Base-by-base conservation (phyloP, 2,797 vertebrate species). In the Malacoctenus gilli region DNA sequence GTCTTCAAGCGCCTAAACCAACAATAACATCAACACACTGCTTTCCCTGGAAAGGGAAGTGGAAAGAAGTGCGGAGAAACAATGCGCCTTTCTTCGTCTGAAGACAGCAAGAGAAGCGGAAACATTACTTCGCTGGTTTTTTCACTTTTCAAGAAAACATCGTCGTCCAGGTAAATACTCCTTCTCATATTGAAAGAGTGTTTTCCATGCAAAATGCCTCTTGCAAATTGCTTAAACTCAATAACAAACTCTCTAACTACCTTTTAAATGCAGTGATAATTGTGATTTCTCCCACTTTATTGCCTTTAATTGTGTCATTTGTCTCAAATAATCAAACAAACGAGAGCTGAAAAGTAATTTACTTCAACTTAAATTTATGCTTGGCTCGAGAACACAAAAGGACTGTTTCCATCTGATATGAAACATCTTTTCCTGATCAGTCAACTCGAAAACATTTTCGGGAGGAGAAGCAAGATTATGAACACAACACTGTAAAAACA, bases 1-100 rank as follows among this genome's bases (percentile, higher is more conserved):
- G 54, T 73, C 59, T 77, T 81, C 75, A 74, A 77, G 84, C 64
- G 51, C 59, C 53, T 46, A 76, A 87, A 83, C 72, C 83, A 83
- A 86, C 79, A 82, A 73, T 43, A 66, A 68, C 53, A 75, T 72
- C 76, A 68, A 57, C 56, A 56, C 76, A 69, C 62, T 34, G 54
- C 39, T 78, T 68, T 34, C 28, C 47, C 31, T 0, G 0, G 67
- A 36, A 75, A 64, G 3, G 3, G 20, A 54, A 61, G 60, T 25
- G 32, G 13, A 41, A 49, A 55, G 28, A 41, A 5, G 12, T 44
- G 25, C 46, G 9, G 19, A 54, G 32, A 6, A 58, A 59, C 31
- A 66, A 62, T 64, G 32, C 40, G 14, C 59, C 46, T 53, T 61
- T 72, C 71, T 50, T 19, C 18, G 37, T 73, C 56, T 48, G n/a